Conservation (phyloP, 2,113 vertebrate species). For the Gymnogyps californianus region DNA sequence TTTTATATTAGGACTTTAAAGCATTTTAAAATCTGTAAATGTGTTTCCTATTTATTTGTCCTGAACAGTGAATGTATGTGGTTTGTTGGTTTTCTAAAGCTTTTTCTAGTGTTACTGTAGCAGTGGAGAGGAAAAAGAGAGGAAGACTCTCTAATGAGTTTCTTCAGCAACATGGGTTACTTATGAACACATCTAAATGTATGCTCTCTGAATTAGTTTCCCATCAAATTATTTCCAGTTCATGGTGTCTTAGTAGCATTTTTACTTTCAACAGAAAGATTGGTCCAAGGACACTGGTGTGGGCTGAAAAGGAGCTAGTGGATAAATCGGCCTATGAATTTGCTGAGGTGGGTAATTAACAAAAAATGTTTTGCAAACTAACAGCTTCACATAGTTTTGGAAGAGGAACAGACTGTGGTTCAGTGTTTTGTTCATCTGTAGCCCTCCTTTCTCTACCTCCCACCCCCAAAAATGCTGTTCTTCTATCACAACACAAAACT, state of each 20-base stretch:
- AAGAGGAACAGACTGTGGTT: neutral
- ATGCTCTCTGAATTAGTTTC: neutral
- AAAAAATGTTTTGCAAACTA: neutral
- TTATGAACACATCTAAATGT: neutral
- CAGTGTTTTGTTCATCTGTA: neutral
- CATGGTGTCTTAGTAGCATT: neutral
- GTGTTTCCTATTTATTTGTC: neutral
- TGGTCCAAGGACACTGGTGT: constrained; percentile 89
- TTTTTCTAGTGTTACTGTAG: neutral
- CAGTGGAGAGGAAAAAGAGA: neutral
- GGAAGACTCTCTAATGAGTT: neutral
- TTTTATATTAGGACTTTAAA: neutral
- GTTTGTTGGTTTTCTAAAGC: neutral
- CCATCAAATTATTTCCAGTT: neutral
- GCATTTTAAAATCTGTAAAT: neutral
- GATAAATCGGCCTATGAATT: constrained; percentile 92
- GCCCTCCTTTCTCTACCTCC: neutral
- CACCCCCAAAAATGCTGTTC: neutral
- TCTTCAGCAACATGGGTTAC: neutral
- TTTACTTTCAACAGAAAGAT: constrained; percentile 80
- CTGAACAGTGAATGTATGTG: neutral
- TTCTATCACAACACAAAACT: neutral
- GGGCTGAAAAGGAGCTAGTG: constrained; percentile 94
- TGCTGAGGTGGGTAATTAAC: constrained; percentile 83
- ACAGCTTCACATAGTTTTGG: neutral